Conservation (phyloP, 2,888 invertebrate genomes). For the Oligia fasciuncula region DNA sequence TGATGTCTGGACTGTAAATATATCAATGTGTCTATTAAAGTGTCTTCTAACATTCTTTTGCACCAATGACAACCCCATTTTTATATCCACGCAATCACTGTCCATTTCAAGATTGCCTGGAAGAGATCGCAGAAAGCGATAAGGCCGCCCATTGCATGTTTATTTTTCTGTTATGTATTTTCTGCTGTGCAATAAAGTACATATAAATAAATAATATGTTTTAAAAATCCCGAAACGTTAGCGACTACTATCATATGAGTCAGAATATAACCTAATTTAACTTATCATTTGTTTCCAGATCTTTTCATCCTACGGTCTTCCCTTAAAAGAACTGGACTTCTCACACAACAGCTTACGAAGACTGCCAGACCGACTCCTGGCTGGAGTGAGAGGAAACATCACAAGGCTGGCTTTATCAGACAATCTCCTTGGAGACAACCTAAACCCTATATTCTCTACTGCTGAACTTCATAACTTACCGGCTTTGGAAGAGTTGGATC, state of each 20-base stretch:
- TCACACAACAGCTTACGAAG: conserved; percentile 95
- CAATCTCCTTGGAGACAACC: conserved; percentile 96
- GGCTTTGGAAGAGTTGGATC: conserved; percentile 93
- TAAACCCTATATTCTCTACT: conserved; percentile 97
- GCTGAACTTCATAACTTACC: conserved; percentile 95
- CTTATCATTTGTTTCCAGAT: conserved; percentile 83
- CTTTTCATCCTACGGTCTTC: conserved; percentile 93
- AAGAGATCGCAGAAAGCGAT: no score
- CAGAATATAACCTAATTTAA: background rate
- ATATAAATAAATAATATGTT: background rate
- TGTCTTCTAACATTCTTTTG: no score
- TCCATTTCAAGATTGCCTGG: no score
- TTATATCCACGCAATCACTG: no score
- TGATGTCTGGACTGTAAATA: background rate
- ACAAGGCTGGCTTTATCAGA: conserved; percentile 93
- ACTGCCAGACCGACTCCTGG: conserved; percentile 93
- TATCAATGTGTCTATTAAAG: no score
- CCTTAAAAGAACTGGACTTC: conserved; percentile 94
- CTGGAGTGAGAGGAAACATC: conserved; percentile 91
- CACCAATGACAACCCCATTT: no score
- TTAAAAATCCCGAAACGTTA: background rate
- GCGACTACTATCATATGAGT: background rate
- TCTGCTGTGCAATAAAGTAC: no score
- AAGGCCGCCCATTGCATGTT: no score
- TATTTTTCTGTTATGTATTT: no score